Percentiles rank a stretch among this genome's conserved stretches.
These are phyloP conservation scores for Falco rusticolus DNA, from an alignment of 2,797 vertebrate species.

Conservation along the genomic window DNA sequence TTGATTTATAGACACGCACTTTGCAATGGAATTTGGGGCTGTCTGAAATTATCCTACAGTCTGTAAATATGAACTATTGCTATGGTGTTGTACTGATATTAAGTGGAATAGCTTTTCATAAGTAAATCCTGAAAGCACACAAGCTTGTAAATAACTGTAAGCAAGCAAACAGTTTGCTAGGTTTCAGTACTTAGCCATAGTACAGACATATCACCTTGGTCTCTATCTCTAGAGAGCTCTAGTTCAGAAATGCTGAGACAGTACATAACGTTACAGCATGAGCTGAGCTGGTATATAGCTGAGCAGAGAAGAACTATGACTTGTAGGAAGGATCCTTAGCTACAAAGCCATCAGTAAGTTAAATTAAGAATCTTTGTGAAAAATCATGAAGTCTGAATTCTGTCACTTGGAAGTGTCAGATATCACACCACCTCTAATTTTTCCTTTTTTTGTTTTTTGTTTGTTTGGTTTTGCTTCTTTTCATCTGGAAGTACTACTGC, in stretches of 20 bases:
- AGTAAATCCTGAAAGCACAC: slow-evolving; percentile 37
- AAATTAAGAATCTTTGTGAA: not conserved
- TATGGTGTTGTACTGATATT: not conserved
- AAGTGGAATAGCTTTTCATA: slow-evolving; percentile 29
- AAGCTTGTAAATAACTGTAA: slow-evolving; percentile 17
- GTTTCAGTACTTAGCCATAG: not conserved
- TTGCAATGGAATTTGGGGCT: slow-evolving; percentile 29
- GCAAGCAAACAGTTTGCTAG: not conserved
- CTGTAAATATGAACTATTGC: slow-evolving; percentile 41
- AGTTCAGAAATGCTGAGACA: slow-evolving; percentile 4
- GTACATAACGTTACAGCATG: not conserved
- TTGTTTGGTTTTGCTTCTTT: not conserved
- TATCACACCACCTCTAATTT: not conserved
- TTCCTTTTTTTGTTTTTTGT: not conserved
- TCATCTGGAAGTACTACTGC: not conserved
- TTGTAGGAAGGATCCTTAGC: not conserved
- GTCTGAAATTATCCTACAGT: slow-evolving; percentile 15
- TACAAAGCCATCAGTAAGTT: not conserved
- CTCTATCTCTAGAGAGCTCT: slow-evolving; percentile 19
- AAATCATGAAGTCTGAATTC: not conserved
- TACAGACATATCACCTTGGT: not conserved
- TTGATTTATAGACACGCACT: not conserved
- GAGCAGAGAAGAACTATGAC: not conserved
- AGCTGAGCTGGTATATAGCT: not conserved
- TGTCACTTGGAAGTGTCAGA: not conserved